Percentiles rank a stretch among this genome's conserved stretches.
Evolutionary conservation across 37 sponge, comb jelly and placozoan species (phyloP).

Genomic region (Petrosia ficiformis): DNA sequence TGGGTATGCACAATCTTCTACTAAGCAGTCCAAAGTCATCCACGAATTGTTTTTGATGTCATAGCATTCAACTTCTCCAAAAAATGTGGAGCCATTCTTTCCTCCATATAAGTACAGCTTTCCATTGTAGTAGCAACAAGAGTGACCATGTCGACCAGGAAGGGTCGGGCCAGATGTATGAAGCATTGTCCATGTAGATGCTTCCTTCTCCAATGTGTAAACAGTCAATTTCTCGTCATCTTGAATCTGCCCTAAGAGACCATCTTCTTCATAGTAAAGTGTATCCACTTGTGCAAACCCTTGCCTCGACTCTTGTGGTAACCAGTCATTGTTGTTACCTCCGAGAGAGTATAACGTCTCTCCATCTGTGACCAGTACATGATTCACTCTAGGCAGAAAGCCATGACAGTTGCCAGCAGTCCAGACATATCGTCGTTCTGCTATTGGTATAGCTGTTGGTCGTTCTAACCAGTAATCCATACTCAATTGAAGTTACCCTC

Average conservation of each 20-base stretch:
- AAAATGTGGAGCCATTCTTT: slow-evolving; percentile 61
- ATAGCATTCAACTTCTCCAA: slow-evolving; percentile 53
- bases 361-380: slow-evolving; percentile 31
- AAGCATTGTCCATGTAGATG: background rate
- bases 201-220: slow-evolving; percentile 45
- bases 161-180: background rate
- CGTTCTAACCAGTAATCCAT: no score
- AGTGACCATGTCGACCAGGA: slow-evolving; percentile 67
- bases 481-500: no score
- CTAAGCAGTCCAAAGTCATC: slow-evolving; percentile 18
- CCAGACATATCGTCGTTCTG: slow-evolving; percentile 59
- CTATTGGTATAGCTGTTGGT: no score
- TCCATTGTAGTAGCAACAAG: slow-evolving; percentile 43
- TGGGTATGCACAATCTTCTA: slow-evolving; percentile 15
- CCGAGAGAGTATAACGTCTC: slow-evolving; percentile 51
- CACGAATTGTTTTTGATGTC: slow-evolving; percentile 52
- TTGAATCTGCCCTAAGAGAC: no score
- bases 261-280: slow-evolving; percentile 20
- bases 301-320: no score
- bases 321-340: no score
- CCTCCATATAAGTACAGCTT: slow-evolving; percentile 78
- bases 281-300: no score
- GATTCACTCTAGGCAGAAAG: slow-evolving; percentile 65
- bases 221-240: slow-evolving; percentile 23
- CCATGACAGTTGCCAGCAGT: slow-evolving; percentile 30